Evolutionary conservation across 2,888 invertebrate species (phyloP).

Genomic region (Herminia tarsipennalis): DNA sequence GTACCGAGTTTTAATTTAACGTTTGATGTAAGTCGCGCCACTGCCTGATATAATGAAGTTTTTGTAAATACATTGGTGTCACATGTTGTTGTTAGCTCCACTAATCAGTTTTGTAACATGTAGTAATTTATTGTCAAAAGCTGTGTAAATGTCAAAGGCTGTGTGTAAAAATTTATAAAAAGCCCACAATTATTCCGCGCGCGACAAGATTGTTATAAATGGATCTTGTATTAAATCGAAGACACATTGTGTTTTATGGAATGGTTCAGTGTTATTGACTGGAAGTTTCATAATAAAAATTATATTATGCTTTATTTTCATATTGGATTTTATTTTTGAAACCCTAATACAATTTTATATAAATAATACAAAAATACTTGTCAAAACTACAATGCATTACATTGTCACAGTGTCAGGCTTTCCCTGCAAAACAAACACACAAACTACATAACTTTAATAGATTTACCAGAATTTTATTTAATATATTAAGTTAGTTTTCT

Average conservation of each 20-base stretch:
- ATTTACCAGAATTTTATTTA: no score
- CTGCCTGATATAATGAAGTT: slow-evolving; percentile 69
- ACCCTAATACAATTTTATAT: slow-evolving; percentile 32
- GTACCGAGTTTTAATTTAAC: slow-evolving; percentile 37
- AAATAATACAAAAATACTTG: slow-evolving; percentile 26
- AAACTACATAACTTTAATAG: no score
- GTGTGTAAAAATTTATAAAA: slow-evolving; percentile 80
- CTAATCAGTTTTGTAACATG: slow-evolving; percentile 82
- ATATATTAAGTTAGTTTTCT: no score
- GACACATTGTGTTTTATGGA: slow-evolving; percentile 79
- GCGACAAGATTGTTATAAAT: slow-evolving; percentile 69
- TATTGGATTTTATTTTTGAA: slow-evolving; percentile 70
- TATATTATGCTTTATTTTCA: slow-evolving; percentile 86
- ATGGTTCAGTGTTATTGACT: slow-evolving; percentile 84
- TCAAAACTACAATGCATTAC: no score
- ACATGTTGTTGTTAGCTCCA: slow-evolving; percentile 76
- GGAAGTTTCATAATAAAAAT: slow-evolving; percentile 84
- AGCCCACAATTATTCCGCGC: slow-evolving; percentile 72
- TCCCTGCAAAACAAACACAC: no score
- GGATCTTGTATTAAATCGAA: slow-evolving; percentile 78
- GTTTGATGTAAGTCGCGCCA: slow-evolving; percentile 52
- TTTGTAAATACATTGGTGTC: slow-evolving; percentile 82
- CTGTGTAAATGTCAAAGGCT: slow-evolving; percentile 84
- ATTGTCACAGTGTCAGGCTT: no score
- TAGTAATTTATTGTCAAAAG: slow-evolving; percentile 83